These are phyloP conservation scores for Pentamera pediparva DNA, from an alignment of 53 echinoderm and acorn worm genomes.

Conservation along the genomic window DNA sequence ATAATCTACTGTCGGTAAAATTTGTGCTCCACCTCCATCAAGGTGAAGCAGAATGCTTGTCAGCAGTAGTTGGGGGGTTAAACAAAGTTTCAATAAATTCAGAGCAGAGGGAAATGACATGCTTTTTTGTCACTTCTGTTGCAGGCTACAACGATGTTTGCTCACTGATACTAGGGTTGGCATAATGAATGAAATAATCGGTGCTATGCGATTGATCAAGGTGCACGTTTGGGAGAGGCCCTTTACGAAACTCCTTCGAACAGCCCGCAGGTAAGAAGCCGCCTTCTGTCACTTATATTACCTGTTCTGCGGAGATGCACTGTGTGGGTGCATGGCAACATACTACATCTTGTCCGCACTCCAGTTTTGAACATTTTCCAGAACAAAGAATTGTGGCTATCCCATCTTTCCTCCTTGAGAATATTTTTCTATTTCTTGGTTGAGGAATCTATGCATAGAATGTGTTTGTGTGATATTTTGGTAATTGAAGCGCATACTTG, in stretches of 20 bases:
- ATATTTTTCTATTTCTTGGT: background rate
- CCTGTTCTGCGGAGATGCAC: too few relatives aligned
- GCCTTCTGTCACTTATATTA: too few relatives aligned
- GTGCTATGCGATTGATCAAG: constrained; percentile 78
- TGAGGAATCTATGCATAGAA: background rate
- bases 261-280: constrained; percentile 60
- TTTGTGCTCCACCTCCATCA: background rate
- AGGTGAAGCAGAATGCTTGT: too few relatives aligned
- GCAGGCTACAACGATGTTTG: constrained; percentile 60
- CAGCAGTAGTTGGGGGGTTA: too few relatives aligned
- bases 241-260: constrained; percentile 50
- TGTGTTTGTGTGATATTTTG: too few relatives aligned
- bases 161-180: constrained; percentile 68
- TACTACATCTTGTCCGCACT: too few relatives aligned
- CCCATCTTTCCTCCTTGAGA: background rate
- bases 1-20: background rate
- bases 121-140: background rate
- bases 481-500: too few relatives aligned
- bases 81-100: too few relatives aligned
- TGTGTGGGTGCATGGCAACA: too few relatives aligned
- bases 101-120: background rate
- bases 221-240: constrained; percentile 82
- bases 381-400: too few relatives aligned
- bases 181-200: constrained; percentile 86
- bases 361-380: too few relatives aligned